These are phyloP conservation scores for Atta colombica DNA, from an alignment of 1,140 invertebrate species.

Conservation along the genomic window DNA sequence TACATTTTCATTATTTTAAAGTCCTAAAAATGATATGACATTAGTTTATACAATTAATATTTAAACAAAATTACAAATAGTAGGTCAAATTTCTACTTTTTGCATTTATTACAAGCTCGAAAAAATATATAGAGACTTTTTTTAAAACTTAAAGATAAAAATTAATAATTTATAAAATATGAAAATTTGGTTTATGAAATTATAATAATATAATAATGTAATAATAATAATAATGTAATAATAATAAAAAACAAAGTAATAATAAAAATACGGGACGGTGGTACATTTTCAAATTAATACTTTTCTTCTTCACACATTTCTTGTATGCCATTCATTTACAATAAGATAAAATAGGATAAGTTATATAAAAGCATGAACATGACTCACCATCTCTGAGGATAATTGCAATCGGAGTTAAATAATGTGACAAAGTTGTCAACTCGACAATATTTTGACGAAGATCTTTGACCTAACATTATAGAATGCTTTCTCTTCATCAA, in stretches of 20 bases:
- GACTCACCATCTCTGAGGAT: constrained; percentile 36
- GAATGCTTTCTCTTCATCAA: constrained; percentile 72
- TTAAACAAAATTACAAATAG: background rate
- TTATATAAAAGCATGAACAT: constrained; percentile 35
- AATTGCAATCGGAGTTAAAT: constrained; percentile 75
- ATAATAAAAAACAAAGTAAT: background rate
- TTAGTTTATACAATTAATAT: background rate
- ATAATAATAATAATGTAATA: no score
- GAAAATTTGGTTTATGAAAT: background rate
- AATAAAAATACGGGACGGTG: background rate
- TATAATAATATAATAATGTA: no score
- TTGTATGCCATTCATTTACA: background rate
- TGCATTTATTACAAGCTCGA: background rate
- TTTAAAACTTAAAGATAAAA: background rate
- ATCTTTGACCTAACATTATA: constrained; percentile 76
- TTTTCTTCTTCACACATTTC: background rate
- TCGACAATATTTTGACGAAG: constrained; percentile 75
- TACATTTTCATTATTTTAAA: constrained; percentile 38
- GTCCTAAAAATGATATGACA: no score
- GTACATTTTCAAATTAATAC: background rate
- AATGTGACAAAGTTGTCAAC: constrained; percentile 77
- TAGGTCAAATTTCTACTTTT: background rate
- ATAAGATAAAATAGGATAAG: background rate
- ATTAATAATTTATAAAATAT: background rate
- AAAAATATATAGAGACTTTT: background rate